Evolutionary conservation across 2,113 vertebrate genomes (phyloP).

Genomic region (Ciconia maguari): DNA sequence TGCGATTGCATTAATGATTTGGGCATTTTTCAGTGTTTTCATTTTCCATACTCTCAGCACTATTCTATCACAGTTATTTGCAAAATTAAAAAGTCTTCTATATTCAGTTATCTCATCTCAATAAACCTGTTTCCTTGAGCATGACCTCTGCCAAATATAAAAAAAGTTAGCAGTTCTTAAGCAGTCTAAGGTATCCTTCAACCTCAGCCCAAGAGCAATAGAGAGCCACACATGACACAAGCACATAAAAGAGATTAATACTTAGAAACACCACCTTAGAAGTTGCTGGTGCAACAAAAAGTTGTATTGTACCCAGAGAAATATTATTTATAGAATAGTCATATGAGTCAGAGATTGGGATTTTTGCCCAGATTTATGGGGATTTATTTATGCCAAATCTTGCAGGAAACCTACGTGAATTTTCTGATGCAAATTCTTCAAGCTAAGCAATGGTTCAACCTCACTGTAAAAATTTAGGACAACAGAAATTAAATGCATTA

Average conservation of each 20-base stretch:
- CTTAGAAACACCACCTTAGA: background rate
- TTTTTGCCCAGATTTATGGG: background rate
- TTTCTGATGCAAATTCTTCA: background rate
- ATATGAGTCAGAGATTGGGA: background rate
- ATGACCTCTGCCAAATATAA: background rate
- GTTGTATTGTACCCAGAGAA: background rate
- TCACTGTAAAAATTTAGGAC: background rate
- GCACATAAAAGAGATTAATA: background rate
- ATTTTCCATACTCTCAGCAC: background rate
- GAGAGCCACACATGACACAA: rapidly evolving
- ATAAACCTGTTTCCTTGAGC: background rate
- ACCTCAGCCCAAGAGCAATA: background rate
- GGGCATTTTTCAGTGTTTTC: background rate
- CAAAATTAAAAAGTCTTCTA: background rate
- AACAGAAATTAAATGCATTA: background rate
- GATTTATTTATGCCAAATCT: background rate
- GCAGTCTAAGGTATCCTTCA: background rate
- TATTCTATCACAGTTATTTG: background rate
- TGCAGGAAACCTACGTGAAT: background rate
- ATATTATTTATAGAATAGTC: background rate
- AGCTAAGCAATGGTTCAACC: background rate
- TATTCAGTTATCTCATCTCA: background rate
- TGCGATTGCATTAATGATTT: rapidly evolving
- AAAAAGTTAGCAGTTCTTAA: background rate
- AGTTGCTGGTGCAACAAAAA: background rate